Percentiles rank a stretch among this genome's conserved stretches.
Evolutionary conservation across 2,113 vertebrate genomes (phyloP).

Genomic region (Phodopus roborovskii): DNA sequence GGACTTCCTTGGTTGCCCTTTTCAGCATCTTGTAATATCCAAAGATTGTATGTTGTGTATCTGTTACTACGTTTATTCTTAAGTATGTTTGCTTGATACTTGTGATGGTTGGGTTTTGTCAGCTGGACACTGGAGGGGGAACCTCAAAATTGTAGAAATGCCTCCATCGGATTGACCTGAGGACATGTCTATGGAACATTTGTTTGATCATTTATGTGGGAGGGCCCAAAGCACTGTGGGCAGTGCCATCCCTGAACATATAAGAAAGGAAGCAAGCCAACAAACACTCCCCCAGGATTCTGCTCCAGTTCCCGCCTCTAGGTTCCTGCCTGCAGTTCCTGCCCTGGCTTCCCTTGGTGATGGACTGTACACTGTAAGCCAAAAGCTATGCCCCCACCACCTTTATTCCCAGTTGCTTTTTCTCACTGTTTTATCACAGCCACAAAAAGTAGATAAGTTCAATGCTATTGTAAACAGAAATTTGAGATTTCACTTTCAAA

Average conservation of each 20-base stretch:
- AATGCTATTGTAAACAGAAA: background rate
- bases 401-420: background rate
- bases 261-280: background rate
- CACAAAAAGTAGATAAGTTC: background rate
- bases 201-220: background rate
- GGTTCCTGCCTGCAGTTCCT: background rate
- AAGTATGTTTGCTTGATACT: background rate
- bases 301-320: background rate
- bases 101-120: background rate
- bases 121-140: background rate
- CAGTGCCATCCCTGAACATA: background rate
- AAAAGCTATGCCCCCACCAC: background rate
- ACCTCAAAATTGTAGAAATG: background rate
- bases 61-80: slow-evolving; percentile 30
- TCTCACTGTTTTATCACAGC: background rate
- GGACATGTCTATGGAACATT: background rate
- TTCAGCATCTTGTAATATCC: background rate
- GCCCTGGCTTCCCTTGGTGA: background rate
- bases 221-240: background rate
- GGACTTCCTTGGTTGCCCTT: background rate
- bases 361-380: background rate
- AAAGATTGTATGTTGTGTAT: background rate
- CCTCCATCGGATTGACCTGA: background rate
- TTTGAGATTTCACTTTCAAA: slow-evolving; percentile 12
- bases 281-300: background rate